Percentiles rank a stretch among this genome's conserved stretches.
Evolutionary conservation across 53 echinoderm and acorn worm species (phyloP).

Genomic region (Temnopleurus reevesii): DNA sequence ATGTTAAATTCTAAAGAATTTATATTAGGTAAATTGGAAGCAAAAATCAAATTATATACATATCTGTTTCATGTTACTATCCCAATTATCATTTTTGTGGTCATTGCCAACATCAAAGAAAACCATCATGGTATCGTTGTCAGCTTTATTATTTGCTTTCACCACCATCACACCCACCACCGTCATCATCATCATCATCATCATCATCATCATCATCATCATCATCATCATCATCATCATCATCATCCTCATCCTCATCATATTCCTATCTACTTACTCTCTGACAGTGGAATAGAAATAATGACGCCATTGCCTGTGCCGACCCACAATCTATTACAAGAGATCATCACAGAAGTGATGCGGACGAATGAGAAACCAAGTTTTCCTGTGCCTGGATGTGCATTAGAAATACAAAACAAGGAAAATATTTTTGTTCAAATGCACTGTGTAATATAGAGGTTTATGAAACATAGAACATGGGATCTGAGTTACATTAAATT

Average conservation of each 20-base stretch:
- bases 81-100: neutral
- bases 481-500: too few species aligned
- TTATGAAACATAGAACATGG: too few species aligned
- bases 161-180: neutral
- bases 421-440: too few species aligned
- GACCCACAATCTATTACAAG: conserved; percentile 97
- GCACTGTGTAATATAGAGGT: too few species aligned
- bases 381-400: conserved; percentile 87
- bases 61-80: too few species aligned
- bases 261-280: conserved; percentile 69
- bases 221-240: neutral
- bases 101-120: neutral
- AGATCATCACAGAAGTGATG: conserved; percentile 92
- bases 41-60: too few species aligned
- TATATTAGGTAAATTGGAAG: too few species aligned
- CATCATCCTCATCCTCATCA: conserved; percentile 4
- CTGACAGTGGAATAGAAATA: conserved; percentile 97
- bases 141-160: neutral
- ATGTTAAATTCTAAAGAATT: too few species aligned
- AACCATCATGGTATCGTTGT: neutral
- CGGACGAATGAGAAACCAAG: conserved; percentile 99
- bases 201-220: neutral
- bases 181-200: neutral
- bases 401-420: neutral
- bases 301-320: conserved; percentile 99